Conservation (phyloP, 2,888 invertebrate genomes). For the Drosophila mayaguana region DNA sequence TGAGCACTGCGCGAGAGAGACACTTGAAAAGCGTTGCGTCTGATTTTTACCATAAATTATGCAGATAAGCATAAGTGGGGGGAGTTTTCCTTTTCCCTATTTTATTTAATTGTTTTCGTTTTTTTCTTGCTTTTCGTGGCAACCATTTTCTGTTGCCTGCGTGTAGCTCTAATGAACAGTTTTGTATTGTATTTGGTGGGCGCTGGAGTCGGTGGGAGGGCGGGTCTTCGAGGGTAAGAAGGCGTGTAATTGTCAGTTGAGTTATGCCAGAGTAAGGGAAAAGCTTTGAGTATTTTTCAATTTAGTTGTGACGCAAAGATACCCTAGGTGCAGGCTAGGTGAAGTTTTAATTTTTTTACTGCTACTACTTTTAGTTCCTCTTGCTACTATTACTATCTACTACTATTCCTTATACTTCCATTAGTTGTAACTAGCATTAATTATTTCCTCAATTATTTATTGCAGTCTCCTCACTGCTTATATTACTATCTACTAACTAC, state of each 20-base stretch:
- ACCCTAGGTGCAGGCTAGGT: too few relatives aligned
- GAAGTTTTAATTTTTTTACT: too few relatives aligned
- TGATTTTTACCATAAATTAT: slow-evolving; percentile 80
- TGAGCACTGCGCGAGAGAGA: slow-evolving; percentile 23
- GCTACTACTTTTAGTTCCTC: background rate
- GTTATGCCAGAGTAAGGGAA: slow-evolving; percentile 23
- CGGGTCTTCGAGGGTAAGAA: background rate
- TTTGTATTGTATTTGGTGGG: slow-evolving; percentile 28
- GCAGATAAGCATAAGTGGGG: slow-evolving; percentile 75
- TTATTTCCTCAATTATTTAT: too few relatives aligned
- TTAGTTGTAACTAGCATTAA: too few relatives aligned
- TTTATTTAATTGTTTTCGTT: slow-evolving; percentile 63
- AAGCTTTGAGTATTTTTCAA: background rate
- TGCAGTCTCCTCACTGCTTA: too few relatives aligned
- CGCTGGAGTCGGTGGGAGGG: slow-evolving; percentile 3
- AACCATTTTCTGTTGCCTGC: slow-evolving; percentile 44
- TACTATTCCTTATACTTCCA: too few relatives aligned
- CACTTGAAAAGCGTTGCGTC: slow-evolving; percentile 60
- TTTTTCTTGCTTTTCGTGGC: slow-evolving; percentile 46
- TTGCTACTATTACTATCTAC: background rate
- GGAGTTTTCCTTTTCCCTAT: slow-evolving; percentile 34
- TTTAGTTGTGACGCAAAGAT: background rate
- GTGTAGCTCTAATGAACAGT: slow-evolving; percentile 56
- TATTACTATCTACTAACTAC: too few relatives aligned
- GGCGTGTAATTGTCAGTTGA: slow-evolving; percentile 59